Evolutionary conservation across 2,797 vertebrate species (phyloP).

Genomic region (Myotis vivesi): DNA sequence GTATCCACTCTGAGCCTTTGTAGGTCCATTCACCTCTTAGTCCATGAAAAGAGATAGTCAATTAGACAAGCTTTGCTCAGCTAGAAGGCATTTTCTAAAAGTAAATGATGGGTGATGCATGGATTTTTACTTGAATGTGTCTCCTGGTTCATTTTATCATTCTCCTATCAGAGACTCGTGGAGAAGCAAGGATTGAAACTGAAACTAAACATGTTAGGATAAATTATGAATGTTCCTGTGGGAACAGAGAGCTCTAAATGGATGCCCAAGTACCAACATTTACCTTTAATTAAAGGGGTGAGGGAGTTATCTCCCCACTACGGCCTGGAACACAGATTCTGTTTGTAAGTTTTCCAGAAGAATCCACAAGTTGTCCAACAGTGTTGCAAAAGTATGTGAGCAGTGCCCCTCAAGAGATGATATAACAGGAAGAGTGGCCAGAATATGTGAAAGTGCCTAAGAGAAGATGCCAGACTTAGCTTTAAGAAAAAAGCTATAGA

Average conservation of each 20-base stretch:
- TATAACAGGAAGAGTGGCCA: not conserved
- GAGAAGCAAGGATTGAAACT: not conserved
- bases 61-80: not conserved
- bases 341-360: not conserved
- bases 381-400: not conserved
- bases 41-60: not conserved
- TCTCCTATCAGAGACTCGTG: not conserved
- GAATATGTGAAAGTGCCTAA: not conserved
- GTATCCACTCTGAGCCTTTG: not conserved
- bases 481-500: not conserved
- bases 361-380: not conserved
- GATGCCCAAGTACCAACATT: not conserved
- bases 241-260: not conserved
- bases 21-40: not conserved
- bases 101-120: not conserved
- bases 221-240: not conserved
- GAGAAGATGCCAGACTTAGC: not conserved
- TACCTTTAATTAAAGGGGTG: not conserved
- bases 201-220: not conserved
- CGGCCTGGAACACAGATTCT: not conserved
- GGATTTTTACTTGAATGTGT: not conserved
- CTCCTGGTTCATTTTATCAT: not conserved
- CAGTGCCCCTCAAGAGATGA: not conserved
- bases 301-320: not conserved
- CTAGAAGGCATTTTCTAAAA: not conserved